Evolutionary conservation across 1,140 invertebrate genomes (phyloP).

Genomic region (Heterodera carotae): DNA sequence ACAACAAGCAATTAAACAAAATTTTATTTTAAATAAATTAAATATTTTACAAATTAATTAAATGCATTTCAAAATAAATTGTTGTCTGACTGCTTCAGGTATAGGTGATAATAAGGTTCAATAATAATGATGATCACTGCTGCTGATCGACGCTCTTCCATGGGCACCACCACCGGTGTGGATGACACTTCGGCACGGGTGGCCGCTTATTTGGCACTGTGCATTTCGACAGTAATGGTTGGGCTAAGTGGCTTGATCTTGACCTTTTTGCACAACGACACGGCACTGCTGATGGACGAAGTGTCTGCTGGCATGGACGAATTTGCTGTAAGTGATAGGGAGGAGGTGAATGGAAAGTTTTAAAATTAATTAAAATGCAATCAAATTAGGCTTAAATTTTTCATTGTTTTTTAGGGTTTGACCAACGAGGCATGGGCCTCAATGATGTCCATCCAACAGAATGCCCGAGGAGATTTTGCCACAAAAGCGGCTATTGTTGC

Average conservation of each 20-base stretch:
- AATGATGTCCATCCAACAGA: conserved; percentile 8
- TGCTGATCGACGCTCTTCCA: neutral
- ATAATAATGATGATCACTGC: neutral
- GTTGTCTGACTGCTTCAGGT: no score
- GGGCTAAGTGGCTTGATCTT: neutral
- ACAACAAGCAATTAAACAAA: no score
- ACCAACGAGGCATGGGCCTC: conserved; percentile 14
- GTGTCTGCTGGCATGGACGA: conserved; percentile 12
- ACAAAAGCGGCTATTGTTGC: neutral
- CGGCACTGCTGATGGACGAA: conserved; percentile 16
- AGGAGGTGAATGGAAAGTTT: neutral
- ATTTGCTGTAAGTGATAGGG: neutral
- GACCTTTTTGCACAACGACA: conserved; percentile 18
- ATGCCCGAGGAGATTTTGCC: neutral
- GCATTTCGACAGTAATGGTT: conserved; percentile 10
- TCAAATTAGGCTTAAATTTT: no score
- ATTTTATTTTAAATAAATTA: no score
- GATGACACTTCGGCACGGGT: conserved; percentile 7
- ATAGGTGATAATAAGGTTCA: neutral
- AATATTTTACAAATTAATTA: no score
- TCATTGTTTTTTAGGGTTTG: conserved; percentile 1
- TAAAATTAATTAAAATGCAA: neutral
- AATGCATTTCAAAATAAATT: no score
- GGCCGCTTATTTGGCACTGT: conserved; percentile 11
- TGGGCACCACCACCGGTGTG: neutral